Conservation (phyloP, 2,797 vertebrate species). For the Brotula barbata region DNA sequence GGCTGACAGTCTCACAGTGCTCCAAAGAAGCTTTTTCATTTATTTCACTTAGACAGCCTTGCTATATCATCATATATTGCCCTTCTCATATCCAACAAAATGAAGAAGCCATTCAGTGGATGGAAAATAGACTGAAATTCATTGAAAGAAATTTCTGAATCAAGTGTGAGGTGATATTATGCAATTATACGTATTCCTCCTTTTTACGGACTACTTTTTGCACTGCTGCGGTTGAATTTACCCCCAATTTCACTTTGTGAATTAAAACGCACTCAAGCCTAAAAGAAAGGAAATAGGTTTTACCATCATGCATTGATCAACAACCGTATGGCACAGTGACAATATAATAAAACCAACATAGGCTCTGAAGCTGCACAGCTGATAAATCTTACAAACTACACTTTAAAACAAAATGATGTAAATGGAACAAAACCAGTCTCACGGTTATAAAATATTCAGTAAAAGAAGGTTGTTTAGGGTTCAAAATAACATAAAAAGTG, state of each 20-base stretch:
- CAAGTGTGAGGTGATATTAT: slow-evolving; percentile 28
- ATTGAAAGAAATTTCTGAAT: slow-evolving; percentile 37
- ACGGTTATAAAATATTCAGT: not conserved
- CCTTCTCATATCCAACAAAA: slow-evolving; percentile 42
- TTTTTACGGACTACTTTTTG: slow-evolving; percentile 2
- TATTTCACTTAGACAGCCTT: slow-evolving; percentile 38
- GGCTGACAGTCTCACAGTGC: slow-evolving; percentile 37
- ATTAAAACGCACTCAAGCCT: slow-evolving; percentile 17
- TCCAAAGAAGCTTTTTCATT: slow-evolving; percentile 39
- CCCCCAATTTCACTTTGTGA: slow-evolving; percentile 11
- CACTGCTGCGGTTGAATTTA: slow-evolving; percentile 6
- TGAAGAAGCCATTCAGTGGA: slow-evolving; percentile 33
- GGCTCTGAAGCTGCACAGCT: not conserved
- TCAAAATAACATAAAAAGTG: not conserved
- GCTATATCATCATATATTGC: slow-evolving; percentile 30
- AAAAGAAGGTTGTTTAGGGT: not conserved
- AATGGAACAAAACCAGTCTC: not conserved
- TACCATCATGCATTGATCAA: slow-evolving; percentile 21
- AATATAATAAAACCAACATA: not conserved
- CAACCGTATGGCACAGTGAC: slow-evolving; percentile 7
- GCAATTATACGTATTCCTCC: slow-evolving; percentile 7
- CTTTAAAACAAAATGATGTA: not conserved
- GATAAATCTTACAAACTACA: not conserved
- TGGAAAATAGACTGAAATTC: slow-evolving; percentile 35
- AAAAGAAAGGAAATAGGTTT: slow-evolving; percentile 19